Evolutionary conservation across 1,140 invertebrate species (phyloP), one percentile per base, ranked within the genome.

Genomic region (Zaprionus ornatus): DNA sequence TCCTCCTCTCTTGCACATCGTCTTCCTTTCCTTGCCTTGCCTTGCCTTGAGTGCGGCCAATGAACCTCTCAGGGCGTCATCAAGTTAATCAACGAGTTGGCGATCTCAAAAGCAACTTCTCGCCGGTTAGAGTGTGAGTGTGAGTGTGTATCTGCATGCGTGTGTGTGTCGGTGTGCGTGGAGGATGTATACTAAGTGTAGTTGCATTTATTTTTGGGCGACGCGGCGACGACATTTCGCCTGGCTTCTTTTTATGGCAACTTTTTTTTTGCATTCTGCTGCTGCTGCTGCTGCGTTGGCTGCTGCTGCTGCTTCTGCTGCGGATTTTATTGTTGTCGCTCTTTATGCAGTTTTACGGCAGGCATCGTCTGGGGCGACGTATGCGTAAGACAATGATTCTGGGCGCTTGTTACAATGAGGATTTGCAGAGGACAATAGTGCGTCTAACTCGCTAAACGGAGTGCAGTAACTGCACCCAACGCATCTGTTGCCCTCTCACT

Each of bases 401-500:
- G 91, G 70, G 85, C 85, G 71, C 91, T 92, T 92, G 91, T 87
- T 92, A 90, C 87, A 90, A 91, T 90, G 87, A 92, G 91, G 91
- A 92, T 91, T 92, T 92, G 52, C 82, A 92, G 91, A 92, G 91
- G 91, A 92, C 91, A 92, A 92, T 92, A 92, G 91, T 92, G 91
- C 91, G 91, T 92, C 91, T 92, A 92, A 92, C 75, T 74, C 70
- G 37, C 15, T 13, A 23, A 52, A 40, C 32, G 55, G 64, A 56
- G 40, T 65, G 37, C 50, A 55, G 48, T 13, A 60, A 50, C 69
- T 54, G 59, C 74, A 79, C 74, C 80, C 84, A 80, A 71, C 66
- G 19, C 57, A 45, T 21, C 21, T 19, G 37, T 10, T 10, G 35
- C 23, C 25, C 37, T n/a, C n/a, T 13, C 37, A 42, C 17, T 60